Conservation (phyloP, 2,888 invertebrate species). For the Papilio gigon region DNA sequence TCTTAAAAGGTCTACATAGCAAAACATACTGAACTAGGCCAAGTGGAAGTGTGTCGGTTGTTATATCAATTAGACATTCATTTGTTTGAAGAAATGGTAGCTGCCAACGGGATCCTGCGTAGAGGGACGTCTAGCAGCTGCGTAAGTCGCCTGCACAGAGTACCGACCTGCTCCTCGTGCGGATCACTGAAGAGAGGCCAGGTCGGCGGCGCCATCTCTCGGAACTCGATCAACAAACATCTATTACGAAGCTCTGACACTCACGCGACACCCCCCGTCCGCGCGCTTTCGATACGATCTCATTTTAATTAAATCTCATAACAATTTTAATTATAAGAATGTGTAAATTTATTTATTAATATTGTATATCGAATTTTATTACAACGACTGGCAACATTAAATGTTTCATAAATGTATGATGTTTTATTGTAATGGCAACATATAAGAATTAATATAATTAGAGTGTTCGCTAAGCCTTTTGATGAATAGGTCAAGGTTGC, state of each 20-base stretch:
- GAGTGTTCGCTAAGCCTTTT: not conserved
- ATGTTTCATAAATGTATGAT: not conserved
- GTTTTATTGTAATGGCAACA: slow-evolving; percentile 4
- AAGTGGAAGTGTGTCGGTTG: too few species aligned
- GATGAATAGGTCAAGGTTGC: not conserved
- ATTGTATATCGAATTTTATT: not conserved
- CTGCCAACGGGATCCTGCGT: slow-evolving; percentile 64
- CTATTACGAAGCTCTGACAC: slow-evolving; percentile 25
- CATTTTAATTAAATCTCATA: slow-evolving; percentile 56
- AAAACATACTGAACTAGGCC: too few species aligned
- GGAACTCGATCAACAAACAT: slow-evolving; percentile 40
- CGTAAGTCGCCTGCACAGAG: slow-evolving; percentile 62
- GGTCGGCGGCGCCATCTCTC: slow-evolving; percentile 44
- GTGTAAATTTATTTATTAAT: not conserved
- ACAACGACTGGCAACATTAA: slow-evolving; percentile 2
- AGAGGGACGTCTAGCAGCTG: slow-evolving; percentile 67
- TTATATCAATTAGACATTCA: too few species aligned
- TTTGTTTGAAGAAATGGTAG: slow-evolving; percentile 73
- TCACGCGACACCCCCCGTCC: slow-evolving; percentile 52
- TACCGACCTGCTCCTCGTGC: slow-evolving; percentile 64
- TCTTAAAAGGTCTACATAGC: too few species aligned
- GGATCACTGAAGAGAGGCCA: slow-evolving; percentile 57
- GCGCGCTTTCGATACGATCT: slow-evolving; percentile 63
- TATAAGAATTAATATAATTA: not conserved
- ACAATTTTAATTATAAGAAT: not conserved